These are phyloP conservation scores for Donacobius atricapilla DNA, from an alignment of 2,113 vertebrate genomes.

Conservation along the genomic window DNA sequence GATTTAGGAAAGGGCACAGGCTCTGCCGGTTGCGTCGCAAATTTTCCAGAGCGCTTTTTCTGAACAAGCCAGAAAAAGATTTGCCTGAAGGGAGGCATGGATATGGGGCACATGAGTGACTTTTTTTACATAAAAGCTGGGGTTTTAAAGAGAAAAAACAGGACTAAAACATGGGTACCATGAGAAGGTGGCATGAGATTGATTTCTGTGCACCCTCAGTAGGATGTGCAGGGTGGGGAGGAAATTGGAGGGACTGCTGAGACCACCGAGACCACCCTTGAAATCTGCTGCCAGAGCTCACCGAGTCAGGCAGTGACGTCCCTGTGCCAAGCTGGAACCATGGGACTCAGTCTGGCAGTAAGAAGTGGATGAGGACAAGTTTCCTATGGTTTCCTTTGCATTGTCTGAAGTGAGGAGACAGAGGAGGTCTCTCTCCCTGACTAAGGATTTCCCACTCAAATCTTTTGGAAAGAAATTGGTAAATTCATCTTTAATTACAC, in stretches of 20 bases:
- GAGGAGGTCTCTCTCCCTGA: not conserved
- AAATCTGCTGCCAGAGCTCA: not conserved
- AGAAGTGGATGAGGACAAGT: not conserved
- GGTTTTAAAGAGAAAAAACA: not conserved
- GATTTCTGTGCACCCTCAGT: not conserved
- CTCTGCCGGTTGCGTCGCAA: not conserved
- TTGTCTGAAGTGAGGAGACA: not conserved
- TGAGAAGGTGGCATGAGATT: not conserved
- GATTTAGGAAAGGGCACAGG: not conserved
- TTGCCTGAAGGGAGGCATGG: not conserved
- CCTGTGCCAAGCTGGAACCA: not conserved
- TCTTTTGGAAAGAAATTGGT: not conserved
- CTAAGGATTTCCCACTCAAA: not conserved
- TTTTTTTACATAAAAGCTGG: not conserved
- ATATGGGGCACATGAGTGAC: not conserved
- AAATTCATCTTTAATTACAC: not conserved
- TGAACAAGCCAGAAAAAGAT: not conserved
- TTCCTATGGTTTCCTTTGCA: not conserved
- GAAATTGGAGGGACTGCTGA: not conserved
- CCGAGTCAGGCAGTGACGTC: not conserved
- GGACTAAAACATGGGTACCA: not conserved
- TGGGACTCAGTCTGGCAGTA: not conserved
- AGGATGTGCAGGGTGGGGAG: not conserved
- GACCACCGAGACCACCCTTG: not conserved
- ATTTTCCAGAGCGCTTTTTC: constrained; percentile 8